Percentiles rank a stretch among this genome's conserved stretches.
phyloP scores from a whole-genome alignment of 2,113 vertebrate genomes.

The Melanocharis versteri region DNA sequence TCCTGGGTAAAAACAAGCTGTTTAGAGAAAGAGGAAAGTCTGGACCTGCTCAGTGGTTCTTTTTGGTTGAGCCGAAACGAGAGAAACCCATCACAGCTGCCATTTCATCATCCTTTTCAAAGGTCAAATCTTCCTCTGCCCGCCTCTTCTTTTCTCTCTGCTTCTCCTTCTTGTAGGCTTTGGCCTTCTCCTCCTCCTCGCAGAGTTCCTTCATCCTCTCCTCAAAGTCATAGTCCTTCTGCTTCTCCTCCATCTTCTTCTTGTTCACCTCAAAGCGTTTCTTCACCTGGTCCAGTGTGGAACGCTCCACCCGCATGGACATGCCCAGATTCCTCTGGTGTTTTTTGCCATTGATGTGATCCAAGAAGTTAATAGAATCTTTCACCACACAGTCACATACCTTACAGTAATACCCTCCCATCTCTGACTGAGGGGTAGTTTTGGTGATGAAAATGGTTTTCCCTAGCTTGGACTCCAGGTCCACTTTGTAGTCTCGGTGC shows the following conservation, averaged over 20 bases:
- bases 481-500: conserved; percentile 97
- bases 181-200: conserved; percentile 98
- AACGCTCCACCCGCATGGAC: conserved; percentile 96
- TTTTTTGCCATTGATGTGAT: conserved; percentile 98
- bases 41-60: conserved; percentile 81
- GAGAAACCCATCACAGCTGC: conserved; percentile 97
- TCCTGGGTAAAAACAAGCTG: conserved; percentile 47
- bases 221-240: conserved; percentile 97
- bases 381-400: conserved; percentile 97
- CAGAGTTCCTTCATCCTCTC: conserved; percentile 95
- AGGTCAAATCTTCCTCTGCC: conserved; percentile 87
- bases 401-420: conserved; percentile 98
- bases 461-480: conserved; percentile 95
- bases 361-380: conserved; percentile 96
- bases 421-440: conserved; percentile 95
- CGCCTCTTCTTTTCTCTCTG: conserved; percentile 90
- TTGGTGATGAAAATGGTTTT: conserved; percentile 98
- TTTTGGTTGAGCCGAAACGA: conserved; percentile 91
- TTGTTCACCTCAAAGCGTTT: conserved; percentile 94
- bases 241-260: conserved; percentile 96
- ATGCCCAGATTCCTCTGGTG: conserved; percentile 97
- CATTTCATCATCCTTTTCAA: conserved; percentile 96
- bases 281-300: conserved; percentile 94
- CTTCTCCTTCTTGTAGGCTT: conserved; percentile 97
- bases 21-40: conserved; percentile 11